Percentiles rank a stretch among this genome's conserved stretches.
Conservation (phyloP, 2,113 vertebrate species). For the Propithecus coquereli region DNA sequence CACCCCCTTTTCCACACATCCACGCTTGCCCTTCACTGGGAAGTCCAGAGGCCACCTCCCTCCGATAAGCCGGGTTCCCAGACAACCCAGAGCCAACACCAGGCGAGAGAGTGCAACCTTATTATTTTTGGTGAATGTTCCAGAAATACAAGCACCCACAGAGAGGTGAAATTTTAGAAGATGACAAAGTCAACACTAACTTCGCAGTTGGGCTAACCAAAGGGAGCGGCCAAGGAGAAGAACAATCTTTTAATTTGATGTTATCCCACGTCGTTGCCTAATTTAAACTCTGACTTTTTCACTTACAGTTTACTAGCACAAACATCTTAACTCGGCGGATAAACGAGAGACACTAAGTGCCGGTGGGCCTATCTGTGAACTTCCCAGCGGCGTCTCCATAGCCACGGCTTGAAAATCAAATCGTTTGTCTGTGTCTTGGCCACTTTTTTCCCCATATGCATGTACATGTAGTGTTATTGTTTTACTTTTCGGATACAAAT, state of each 20-base stretch:
- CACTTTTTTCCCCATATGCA: neutral
- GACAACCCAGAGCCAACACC: neutral
- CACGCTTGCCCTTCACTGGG: neutral
- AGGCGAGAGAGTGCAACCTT: neutral
- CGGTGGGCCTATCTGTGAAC: neutral
- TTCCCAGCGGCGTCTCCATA: neutral
- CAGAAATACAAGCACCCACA: conserved; percentile 27
- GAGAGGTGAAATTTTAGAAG: conserved; percentile 11
- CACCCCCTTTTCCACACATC: conserved; percentile 2
- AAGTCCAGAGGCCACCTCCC: neutral
- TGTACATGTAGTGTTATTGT: neutral
- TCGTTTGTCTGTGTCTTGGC: neutral
- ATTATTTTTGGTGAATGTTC: neutral
- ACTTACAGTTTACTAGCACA: neutral
- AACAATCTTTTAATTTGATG: neutral
- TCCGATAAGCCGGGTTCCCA: neutral
- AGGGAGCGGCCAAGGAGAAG: conserved; percentile 11
- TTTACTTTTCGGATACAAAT: neutral
- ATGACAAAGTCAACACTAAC: neutral
- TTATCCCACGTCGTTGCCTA: neutral
- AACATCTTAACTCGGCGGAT: neutral
- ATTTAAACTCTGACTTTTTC: conserved; percentile 30
- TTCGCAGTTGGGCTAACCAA: neutral
- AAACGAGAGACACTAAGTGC: neutral
- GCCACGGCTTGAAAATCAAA: neutral